Percentiles rank a stretch among this genome's conserved stretches.
Evolutionary conservation across 2,888 invertebrate species (phyloP).

Genomic region (Troides oblongomaculatus): DNA sequence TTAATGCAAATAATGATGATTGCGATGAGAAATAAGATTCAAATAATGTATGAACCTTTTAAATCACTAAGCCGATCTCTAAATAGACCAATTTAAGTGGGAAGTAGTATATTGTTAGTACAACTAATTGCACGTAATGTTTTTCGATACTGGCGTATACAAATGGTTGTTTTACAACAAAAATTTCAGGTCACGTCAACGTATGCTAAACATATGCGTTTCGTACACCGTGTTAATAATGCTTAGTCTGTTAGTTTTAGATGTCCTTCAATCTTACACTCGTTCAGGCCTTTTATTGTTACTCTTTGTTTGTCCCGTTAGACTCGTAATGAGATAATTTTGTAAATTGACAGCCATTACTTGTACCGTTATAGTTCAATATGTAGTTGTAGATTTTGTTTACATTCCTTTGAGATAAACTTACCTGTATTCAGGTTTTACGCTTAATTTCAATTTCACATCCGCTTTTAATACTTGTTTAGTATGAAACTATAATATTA

Average conservation of each 20-base stretch:
- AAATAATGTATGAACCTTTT: neutral
- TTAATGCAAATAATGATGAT: too few species aligned
- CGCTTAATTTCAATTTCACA: too few species aligned
- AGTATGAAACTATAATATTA: too few species aligned
- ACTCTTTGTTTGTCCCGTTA: slow-evolving; percentile 20
- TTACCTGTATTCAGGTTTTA: too few species aligned
- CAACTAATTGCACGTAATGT: slow-evolving; percentile 6
- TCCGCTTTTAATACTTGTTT: too few species aligned
- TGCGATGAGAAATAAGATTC: neutral
- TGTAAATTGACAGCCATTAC: slow-evolving; percentile 14
- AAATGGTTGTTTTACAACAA: slow-evolving; percentile 32
- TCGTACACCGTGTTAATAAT: slow-evolving; percentile 55
- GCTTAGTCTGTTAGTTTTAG: slow-evolving; percentile 34
- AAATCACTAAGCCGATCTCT: neutral
- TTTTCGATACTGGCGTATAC: slow-evolving; percentile 33
- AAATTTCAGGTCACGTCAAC: slow-evolving; percentile 54
- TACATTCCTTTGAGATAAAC: too few species aligned
- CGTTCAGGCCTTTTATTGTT: slow-evolving; percentile 17
- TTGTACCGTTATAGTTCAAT: slow-evolving; percentile 11
- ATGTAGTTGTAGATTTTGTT: neutral
- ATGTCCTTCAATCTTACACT: slow-evolving; percentile 11
- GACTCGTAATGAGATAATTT: slow-evolving; percentile 7
- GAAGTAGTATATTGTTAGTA: neutral
- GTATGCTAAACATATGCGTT: slow-evolving; percentile 56
- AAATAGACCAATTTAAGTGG: neutral